Evolutionary conservation across 2,113 vertebrate species (phyloP).

Genomic region (Nesoenas mayeri): DNA sequence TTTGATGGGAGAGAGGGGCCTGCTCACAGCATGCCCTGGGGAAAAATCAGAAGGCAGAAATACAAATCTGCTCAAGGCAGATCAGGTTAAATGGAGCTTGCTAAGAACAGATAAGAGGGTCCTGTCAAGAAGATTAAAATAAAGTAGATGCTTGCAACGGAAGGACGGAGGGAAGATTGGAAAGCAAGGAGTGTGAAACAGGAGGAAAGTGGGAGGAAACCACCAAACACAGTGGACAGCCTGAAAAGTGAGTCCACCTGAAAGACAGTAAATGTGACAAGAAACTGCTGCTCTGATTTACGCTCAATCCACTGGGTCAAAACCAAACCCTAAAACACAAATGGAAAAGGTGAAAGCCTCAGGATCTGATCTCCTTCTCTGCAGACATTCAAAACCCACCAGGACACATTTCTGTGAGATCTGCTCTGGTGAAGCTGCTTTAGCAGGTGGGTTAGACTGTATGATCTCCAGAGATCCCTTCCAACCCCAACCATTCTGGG

Average conservation of each 20-base stretch:
- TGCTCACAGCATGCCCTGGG: rapidly evolving
- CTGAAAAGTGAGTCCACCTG: not conserved
- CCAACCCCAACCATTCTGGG: no score
- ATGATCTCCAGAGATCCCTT: no score
- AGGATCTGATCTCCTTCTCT: not conserved
- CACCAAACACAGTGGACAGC: not conserved
- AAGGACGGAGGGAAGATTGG: not conserved
- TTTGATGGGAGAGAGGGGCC: not conserved
- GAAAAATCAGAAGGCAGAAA: not conserved
- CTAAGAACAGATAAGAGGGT: slow-evolving; percentile 27
- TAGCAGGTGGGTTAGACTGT: no score
- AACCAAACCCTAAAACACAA: not conserved
- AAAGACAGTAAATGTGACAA: not conserved
- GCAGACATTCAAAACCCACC: no score
- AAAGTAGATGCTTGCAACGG: not conserved
- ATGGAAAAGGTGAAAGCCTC: not conserved
- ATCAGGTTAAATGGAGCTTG: slow-evolving; percentile 6
- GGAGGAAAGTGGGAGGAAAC: not conserved
- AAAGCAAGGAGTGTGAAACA: not conserved
- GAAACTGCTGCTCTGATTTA: not conserved
- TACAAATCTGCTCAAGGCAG: slow-evolving; percentile 1
- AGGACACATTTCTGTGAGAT: no score
- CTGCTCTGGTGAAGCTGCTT: no score
- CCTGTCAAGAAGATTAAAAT: slow-evolving; percentile 55
- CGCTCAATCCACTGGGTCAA: not conserved